These are phyloP conservation scores for Parthenolecanium corni DNA, from an alignment of 2,888 invertebrate species.

Conservation along the genomic window DNA sequence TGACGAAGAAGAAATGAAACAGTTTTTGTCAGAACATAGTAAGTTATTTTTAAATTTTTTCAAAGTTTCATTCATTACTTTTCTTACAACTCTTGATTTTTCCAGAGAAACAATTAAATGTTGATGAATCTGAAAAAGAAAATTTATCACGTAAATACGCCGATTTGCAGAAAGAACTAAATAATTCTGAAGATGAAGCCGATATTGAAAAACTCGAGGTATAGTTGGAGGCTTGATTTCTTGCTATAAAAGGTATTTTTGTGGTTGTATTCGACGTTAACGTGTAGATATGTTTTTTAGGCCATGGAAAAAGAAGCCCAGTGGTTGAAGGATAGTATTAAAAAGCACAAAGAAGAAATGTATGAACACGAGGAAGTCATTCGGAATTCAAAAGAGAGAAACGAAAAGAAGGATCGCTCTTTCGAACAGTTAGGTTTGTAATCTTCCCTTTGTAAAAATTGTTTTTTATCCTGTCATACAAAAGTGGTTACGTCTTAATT, in stretches of 20 bases:
- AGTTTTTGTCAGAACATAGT: constrained; percentile 19
- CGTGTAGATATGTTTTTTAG: no score
- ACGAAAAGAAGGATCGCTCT: no score
- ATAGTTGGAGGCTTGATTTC: background rate
- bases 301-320: background rate
- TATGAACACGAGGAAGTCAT: background rate
- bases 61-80: no score
- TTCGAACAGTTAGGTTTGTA: no score
- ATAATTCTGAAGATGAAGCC: constrained; percentile 19
- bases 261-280: background rate
- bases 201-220: constrained; percentile 29
- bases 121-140: constrained; percentile 23
- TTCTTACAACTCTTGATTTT: no score
- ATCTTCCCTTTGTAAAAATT: no score
- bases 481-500: no score
- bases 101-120: constrained; percentile 24
- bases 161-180: constrained; percentile 20
- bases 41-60: constrained; percentile 2
- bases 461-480: no score
- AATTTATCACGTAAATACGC: constrained; percentile 15
- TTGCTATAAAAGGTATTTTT: background rate
- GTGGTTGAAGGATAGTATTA: background rate
- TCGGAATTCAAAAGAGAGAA: background rate
- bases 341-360: constrained; percentile 2
- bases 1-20: constrained; percentile 4